These are phyloP conservation scores for Drosophila cyrtoloma DNA, from an alignment of 2,888 invertebrate genomes.

Conservation along the genomic window DNA sequence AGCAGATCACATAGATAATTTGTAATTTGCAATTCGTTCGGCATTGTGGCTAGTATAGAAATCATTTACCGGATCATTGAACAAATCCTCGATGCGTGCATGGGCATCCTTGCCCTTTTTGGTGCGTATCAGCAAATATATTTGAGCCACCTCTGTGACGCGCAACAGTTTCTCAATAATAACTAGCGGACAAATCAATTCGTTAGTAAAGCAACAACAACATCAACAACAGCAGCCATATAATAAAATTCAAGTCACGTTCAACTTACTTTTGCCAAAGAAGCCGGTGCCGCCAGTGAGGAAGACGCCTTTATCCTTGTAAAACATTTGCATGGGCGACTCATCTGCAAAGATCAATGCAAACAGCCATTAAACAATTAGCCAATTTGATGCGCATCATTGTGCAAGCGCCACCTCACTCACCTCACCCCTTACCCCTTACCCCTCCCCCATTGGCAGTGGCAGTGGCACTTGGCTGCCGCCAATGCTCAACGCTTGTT, in stretches of 20 bases:
- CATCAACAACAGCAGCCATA: slow-evolving; percentile 1
- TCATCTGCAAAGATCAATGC: slow-evolving; percentile 80
- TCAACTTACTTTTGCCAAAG: slow-evolving; percentile 84
- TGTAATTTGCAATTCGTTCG: neutral
- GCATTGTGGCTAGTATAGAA: neutral
- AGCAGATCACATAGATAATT: neutral
- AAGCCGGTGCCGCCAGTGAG: slow-evolving; percentile 88
- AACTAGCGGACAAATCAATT: slow-evolving; percentile 83
- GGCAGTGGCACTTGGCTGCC: slow-evolving; percentile 23
- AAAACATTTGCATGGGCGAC: slow-evolving; percentile 87
- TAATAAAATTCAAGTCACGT: slow-evolving; percentile 61
- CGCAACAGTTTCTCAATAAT: slow-evolving; percentile 88
- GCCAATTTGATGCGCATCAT: slow-evolving; percentile 80
- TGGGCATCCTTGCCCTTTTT: slow-evolving; percentile 90
- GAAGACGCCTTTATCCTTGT: slow-evolving; percentile 87
- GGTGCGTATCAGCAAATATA: slow-evolving; percentile 87
- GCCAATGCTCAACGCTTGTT: slow-evolving; percentile 54
- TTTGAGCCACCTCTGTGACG: slow-evolving; percentile 87
- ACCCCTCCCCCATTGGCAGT: neutral
- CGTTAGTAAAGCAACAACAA: neutral
- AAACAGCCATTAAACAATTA: slow-evolving; percentile 79
- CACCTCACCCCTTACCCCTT: neutral
- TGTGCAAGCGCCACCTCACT: slow-evolving; percentile 35
- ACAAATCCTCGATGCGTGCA: slow-evolving; percentile 89
- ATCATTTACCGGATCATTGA: slow-evolving; percentile 88